Evolutionary conservation across 2,113 vertebrate species (phyloP), one percentile per base, ranked within the genome.

Genomic region (Trochalopteron elliotii): DNA sequence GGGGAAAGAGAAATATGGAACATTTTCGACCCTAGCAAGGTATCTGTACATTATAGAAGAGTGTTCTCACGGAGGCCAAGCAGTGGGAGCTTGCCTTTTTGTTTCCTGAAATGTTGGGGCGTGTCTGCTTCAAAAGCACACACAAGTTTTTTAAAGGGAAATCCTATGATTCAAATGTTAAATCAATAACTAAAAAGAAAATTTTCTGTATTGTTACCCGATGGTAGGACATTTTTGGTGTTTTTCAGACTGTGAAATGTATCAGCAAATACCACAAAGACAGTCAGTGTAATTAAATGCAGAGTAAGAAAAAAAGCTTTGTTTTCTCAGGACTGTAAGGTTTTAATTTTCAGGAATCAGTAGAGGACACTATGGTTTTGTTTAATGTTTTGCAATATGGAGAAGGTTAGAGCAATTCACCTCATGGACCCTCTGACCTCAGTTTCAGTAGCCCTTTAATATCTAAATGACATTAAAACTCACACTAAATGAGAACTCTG

Each of bases 401-500:
- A 88, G 8, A 31, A 64, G 5, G 11, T 56, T 88, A 61, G 10
- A 83, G 31, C 3, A 77, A 35, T 42, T 88, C 59, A 70, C 30
- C 20, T 77, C 47, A 59, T 50, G 64, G 22, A n/a, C 8, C 5
- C 67, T 87, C 33, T 80, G 24, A 63, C 59, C 18, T 56, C 61
- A 44, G 11, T 13, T 85, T 88, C 5, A 2, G 25, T 61, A 59
- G 22, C 35, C 59, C 39, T 83, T 90, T 69, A 76, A 60, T 78
- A 84, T 93, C 95, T 77, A 94, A 85, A 84, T 86, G 16, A 71
- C 40, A 83, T 21, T 83, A 87, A 94, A 89, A 47, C 28, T 82
- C 71, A 79, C 20, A 83, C 14, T 88, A 79, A 78, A 64, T 78
- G 69, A 89, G 31, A 93, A 68, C 40, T 84, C 44, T 45, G 24